Percentiles rank a stretch among this genome's conserved stretches.
Conservation (phyloP, 2,797 vertebrate species). For the Eremophila alpestris region DNA sequence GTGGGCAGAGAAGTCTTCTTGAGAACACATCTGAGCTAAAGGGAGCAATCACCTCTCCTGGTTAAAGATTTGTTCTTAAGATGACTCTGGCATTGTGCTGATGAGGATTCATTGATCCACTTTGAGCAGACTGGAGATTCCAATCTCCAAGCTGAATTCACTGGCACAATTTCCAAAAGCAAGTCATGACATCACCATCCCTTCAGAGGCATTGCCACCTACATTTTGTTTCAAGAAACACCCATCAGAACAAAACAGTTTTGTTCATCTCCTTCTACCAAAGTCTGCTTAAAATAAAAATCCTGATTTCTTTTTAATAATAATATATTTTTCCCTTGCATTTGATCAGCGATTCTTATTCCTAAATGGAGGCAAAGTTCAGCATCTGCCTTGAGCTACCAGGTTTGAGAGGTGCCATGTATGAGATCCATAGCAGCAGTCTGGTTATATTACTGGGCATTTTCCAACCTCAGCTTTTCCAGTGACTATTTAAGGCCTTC, state of each 20-base stretch:
- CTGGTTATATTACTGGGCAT: neutral
- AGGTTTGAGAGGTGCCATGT: neutral
- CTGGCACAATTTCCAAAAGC: neutral
- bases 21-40: neutral
- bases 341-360: neutral
- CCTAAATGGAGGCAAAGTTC: neutral
- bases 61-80: neutral
- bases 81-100: neutral
- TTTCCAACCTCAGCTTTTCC: constrained; percentile 23
- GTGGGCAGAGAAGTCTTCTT: neutral
- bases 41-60: neutral
- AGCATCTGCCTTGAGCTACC: neutral
- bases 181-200: neutral
- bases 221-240: neutral
- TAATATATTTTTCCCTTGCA: neutral
- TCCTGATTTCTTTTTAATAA: neutral
- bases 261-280: neutral
- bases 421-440: neutral
- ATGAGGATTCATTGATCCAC: neutral
- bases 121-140: neutral
- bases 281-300: neutral
- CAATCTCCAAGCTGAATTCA: neutral
- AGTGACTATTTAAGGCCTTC: neutral
- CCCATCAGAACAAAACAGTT: neutral
- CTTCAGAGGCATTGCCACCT: neutral